These are phyloP conservation scores for Danaus chrysippus DNA, from an alignment of 2,888 invertebrate genomes.

Conservation along the genomic window DNA sequence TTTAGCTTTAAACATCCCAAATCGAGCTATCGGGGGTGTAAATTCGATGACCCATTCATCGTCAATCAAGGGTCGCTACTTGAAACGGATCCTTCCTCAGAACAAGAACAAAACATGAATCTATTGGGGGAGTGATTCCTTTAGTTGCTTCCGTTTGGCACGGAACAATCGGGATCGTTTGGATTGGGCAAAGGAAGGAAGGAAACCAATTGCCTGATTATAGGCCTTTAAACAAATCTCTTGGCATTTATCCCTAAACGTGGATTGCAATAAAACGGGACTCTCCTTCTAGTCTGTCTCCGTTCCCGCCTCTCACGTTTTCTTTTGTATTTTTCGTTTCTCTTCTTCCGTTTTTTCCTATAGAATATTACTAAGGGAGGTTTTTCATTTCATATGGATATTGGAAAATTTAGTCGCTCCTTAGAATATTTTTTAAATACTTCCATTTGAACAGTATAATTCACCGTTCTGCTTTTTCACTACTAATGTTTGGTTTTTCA, in stretches of 20 bases:
- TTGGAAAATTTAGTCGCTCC: slow-evolving; percentile 60
- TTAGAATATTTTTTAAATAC: slow-evolving; percentile 70
- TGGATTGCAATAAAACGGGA: slow-evolving; percentile 61
- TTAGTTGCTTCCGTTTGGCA: slow-evolving; percentile 46
- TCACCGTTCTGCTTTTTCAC: slow-evolving; percentile 65
- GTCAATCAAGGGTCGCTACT: slow-evolving; percentile 59
- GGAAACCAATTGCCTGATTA: slow-evolving; percentile 68
- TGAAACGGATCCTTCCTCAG: slow-evolving; percentile 55
- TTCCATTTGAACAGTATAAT: slow-evolving; percentile 69
- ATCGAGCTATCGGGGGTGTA: slow-evolving; percentile 60
- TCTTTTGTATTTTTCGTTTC: slow-evolving; percentile 53
- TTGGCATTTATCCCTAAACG: slow-evolving; percentile 68
- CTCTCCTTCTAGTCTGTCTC: slow-evolving; percentile 63
- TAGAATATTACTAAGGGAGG: slow-evolving; percentile 60
- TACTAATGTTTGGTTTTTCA: slow-evolving; percentile 61
- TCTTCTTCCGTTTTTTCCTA: slow-evolving; percentile 69
- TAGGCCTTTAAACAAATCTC: slow-evolving; percentile 73
- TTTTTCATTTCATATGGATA: slow-evolving; percentile 71
- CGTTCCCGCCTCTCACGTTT: slow-evolving; percentile 63
- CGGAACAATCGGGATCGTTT: slow-evolving; percentile 64
- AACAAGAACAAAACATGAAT: slow-evolving; percentile 72
- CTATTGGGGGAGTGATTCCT: slow-evolving; percentile 47
- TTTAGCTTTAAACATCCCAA: slow-evolving; percentile 62
- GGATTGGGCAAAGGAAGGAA: slow-evolving; percentile 61
- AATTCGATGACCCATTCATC: slow-evolving; percentile 72